These are phyloP conservation scores for Heliconius eleuchia DNA, from an alignment of 1,140 invertebrate genomes.

Conservation along the genomic window DNA sequence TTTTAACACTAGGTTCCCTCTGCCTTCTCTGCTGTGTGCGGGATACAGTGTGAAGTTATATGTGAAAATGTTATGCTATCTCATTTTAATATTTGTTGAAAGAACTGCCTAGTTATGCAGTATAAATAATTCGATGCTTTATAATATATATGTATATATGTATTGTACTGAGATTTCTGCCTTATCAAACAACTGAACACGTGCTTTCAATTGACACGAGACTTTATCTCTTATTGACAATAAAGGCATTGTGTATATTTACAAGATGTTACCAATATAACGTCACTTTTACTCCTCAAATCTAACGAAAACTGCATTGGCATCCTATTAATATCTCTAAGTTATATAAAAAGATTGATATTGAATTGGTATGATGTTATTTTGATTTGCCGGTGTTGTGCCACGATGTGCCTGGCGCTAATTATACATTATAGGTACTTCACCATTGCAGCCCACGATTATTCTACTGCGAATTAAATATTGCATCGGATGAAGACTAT, in stretches of 20 bases:
- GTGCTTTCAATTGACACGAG: conserved; percentile 37
- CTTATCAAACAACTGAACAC: conserved; percentile 44
- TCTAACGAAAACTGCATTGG: not conserved
- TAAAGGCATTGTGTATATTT: conserved; percentile 36
- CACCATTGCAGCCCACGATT: not conserved
- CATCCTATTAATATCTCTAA: not conserved
- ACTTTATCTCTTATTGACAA: conserved; percentile 49
- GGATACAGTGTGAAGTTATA: no score
- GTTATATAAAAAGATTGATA: not conserved
- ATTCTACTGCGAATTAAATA: not conserved
- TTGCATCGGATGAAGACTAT: not conserved
- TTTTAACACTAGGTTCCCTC: no score
- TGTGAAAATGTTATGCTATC: not conserved
- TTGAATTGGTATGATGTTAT: not conserved
- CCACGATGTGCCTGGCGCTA: not conserved
- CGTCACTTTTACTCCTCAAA: not conserved
- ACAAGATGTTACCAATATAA: not conserved
- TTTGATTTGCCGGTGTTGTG: not conserved
- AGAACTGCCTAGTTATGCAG: not conserved
- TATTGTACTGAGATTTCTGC: conserved; percentile 22
- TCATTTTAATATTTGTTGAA: not conserved
- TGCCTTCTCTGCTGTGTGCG: no score
- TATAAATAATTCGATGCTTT: not conserved
- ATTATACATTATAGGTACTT: not conserved
- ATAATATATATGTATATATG: not conserved